Percentiles rank a stretch among this genome's conserved stretches.
These are phyloP conservation scores for Aurelia coerulea DNA, from an alignment of 30 jellyfish, hydroid and myxozoan genomes.

Conservation along the genomic window DNA sequence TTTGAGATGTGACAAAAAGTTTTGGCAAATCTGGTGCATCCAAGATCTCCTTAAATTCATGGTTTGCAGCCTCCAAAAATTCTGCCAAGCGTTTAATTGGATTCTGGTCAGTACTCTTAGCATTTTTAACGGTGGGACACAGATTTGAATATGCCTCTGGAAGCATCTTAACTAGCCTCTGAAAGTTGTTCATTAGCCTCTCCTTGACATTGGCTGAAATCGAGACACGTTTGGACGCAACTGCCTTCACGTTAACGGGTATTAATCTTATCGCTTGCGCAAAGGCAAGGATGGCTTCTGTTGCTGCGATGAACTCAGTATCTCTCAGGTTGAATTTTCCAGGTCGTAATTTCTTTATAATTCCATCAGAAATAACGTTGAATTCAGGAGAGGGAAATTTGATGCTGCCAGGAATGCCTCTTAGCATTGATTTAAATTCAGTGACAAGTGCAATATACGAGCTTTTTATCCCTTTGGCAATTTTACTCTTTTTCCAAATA, in stretches of 20 bases:
- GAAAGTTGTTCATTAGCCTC: slow-evolving; percentile 14
- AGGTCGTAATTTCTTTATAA: slow-evolving; percentile 36
- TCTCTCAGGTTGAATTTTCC: slow-evolving; percentile 48
- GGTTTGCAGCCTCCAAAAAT: slow-evolving; percentile 17
- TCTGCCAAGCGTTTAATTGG: slow-evolving; percentile 12
- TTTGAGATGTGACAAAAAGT: slow-evolving; percentile 17
- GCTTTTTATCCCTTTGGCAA: background rate
- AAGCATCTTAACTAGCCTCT: slow-evolving; percentile 11
- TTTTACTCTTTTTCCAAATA: slow-evolving; percentile 59
- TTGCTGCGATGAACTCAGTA: slow-evolving; percentile 32
- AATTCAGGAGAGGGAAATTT: slow-evolving; percentile 36
- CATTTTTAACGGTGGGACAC: slow-evolving; percentile 22
- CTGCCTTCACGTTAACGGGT: slow-evolving; percentile 46
- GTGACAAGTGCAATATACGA: slow-evolving; percentile 33
- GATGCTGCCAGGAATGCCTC: slow-evolving; percentile 19
- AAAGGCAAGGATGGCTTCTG: slow-evolving; percentile 35
- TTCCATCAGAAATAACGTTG: slow-evolving; percentile 15
- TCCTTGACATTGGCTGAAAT: slow-evolving; percentile 9
- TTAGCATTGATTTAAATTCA: slow-evolving; percentile 41
- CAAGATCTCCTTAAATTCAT: slow-evolving; percentile 9
- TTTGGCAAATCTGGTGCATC: background rate
- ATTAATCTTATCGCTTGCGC: slow-evolving; percentile 37
- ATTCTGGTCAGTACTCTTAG: background rate
- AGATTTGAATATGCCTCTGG: slow-evolving; percentile 17
- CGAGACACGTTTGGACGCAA: slow-evolving; percentile 6